Evolutionary conservation across 2,888 invertebrate genomes (phyloP).

Genomic region (Synanthedon vespiformis): DNA sequence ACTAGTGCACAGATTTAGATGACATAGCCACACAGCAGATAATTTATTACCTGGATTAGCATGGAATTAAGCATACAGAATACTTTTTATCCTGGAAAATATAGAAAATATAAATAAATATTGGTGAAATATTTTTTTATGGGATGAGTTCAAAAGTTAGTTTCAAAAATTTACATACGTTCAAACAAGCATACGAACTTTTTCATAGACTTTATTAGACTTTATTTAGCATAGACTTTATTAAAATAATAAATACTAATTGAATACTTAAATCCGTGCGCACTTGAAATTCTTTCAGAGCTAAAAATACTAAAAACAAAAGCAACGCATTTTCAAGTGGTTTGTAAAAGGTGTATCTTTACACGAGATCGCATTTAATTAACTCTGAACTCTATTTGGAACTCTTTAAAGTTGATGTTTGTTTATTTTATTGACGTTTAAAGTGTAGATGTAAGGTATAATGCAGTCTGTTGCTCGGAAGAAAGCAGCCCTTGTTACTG

Average conservation of each 20-base stretch:
- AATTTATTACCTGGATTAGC: no score
- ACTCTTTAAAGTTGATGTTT: background rate
- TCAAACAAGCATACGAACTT: no score
- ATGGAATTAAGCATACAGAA: no score
- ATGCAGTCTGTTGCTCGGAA: conserved; percentile 40
- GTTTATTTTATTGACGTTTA: background rate
- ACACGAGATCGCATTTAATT: background rate
- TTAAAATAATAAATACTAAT: background rate
- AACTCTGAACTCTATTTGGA: background rate
- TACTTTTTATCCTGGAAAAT: no score
- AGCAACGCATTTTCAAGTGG: conserved; percentile 26
- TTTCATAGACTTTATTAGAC: no score
- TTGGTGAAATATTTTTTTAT: no score
- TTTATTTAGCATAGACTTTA: no score
- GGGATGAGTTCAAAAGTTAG: no score
- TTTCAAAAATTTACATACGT: no score
- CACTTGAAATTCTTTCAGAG: background rate
- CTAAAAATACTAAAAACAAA: conserved; percentile 5
- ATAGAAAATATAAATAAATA: no score
- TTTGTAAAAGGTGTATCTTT: conserved; percentile 4
- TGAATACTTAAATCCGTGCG: background rate
- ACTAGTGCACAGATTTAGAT: no score
- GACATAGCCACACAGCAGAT: no score
- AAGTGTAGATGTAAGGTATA: conserved; percentile 16
- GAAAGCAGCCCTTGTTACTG: conserved; percentile 58